Base-by-base conservation (phyloP, 1,140 invertebrate species). In the Battus philenor region DNA sequence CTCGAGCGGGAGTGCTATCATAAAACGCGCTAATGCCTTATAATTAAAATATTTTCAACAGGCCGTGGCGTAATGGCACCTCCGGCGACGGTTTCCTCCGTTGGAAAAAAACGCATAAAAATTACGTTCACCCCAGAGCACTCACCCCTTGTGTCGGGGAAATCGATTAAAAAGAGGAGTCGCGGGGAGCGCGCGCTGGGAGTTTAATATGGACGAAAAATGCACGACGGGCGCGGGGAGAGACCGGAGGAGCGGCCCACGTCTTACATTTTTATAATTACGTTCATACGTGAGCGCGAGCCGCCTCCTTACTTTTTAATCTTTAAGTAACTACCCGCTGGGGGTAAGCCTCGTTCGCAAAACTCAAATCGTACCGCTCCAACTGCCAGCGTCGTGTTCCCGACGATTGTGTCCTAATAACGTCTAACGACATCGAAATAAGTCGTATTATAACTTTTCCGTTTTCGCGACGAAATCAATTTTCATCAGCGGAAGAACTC, bases 1-100 rank as follows among this genome's bases (percentile, higher is more conserved):
- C 73, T 76, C 61, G 57, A 49, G 59, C 78, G 65, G 62, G 71
- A 85, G 77, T 85, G 81, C 67, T 83, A 81, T 85, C 79, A 83
- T 83, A 85, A 85, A 83, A 81, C 76, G 74, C 74, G 73, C 75
- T 85, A 83, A 83, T 83, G 81, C 79, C 71, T 75, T 81, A 84
- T 87, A 86, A 86, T 87, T 87, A 87, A 86, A 86, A 86, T 85
- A 86, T 86, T 86, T 81, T 86, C 84, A 86, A 86, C 86, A 83
- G 84, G 76, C 79, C 86, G 83, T 86, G 79, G 71, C 76, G 86
- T 86, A 87, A 86, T 86, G 80, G 86, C 86, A 79, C 76, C 81
- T 85, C 68, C 65, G 77, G 78, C 75, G 75, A 74, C 78, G 69
- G 67, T 74, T 71, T 75, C 69, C 69, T 73, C 50, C 65, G 68